Base-by-base conservation (phyloP, 2,888 invertebrate species). In the Eristalinus aeneus region DNA sequence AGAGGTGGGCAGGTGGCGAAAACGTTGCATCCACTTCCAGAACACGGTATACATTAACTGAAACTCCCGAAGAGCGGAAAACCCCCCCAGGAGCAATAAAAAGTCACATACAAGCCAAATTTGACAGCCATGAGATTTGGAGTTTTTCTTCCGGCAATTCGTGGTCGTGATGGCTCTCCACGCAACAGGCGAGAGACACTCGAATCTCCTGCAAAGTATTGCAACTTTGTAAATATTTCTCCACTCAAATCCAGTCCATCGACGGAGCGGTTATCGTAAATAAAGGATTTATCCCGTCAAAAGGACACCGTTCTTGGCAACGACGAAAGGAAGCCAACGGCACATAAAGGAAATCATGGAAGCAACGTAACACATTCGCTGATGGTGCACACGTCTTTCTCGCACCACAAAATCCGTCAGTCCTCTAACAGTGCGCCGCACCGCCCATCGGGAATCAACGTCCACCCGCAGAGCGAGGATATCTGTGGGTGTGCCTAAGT, bases 341-440 rank as follows among this genome's bases (percentile, higher is more conserved):
- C 69, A 63, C 20, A 56, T 67, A 69, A 64, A 58, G 56, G 71
- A 77, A 56, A 63, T 71, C 64, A 23, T 34, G 63, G 36, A 64
- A 64, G 54, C 61, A 34, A 54, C 34, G 22, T 27, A 32, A 69
- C 56, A 32, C 12, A 61, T 22, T 36, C 23, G 1, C 4, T 16
- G 5, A 10, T 1, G 16, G 16, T 31, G 36, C 12, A 36, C 16
- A 58, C 22, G 16, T 54, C 56, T 39, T 16, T 56, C 36, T 65
- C 64, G 56, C 58, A 32, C 31, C 56, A 56, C n/a, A 27, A 64
- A 58, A 9, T 4, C 20, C 34, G 53, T 27, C 53, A 11, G 63
- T 16, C 63, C 69, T 53, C 64, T 56, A 71, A 72, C 65, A 64
- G 34, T 65, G 32, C 58, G 27, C 27, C 27, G 5, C 27, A 27